These are phyloP conservation scores for Atta colombica DNA, from an alignment of 1,140 invertebrate species.

Conservation along the genomic window DNA sequence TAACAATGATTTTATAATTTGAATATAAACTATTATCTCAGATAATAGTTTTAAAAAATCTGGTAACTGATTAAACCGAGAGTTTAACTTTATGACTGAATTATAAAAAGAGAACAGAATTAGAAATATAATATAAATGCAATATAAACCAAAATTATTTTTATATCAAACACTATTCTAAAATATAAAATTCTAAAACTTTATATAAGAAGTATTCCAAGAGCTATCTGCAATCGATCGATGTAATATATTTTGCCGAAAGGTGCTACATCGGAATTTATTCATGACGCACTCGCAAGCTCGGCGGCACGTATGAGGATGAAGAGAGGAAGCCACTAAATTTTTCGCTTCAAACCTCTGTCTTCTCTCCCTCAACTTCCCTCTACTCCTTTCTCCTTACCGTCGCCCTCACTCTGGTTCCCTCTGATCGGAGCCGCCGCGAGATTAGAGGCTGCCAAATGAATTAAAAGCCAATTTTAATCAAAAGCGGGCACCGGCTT, in stretches of 20 bases:
- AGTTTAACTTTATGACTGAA: background rate
- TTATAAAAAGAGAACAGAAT: background rate
- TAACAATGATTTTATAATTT: no score
- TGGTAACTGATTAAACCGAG: no score
- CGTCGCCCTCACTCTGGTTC: conserved; percentile 53
- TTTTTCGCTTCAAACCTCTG: conserved; percentile 70
- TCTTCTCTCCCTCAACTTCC: conserved; percentile 65
- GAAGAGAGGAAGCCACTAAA: conserved; percentile 67
- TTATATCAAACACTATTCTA: background rate
- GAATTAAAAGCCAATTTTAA: conserved; percentile 87
- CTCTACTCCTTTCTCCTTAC: background rate
- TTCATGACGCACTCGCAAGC: conserved; percentile 65
- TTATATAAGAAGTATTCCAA: conserved; percentile 22
- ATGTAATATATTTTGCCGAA: conserved; percentile 44
- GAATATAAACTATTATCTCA: no score
- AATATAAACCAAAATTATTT: background rate
- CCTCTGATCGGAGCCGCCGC: conserved; percentile 77
- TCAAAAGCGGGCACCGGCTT: conserved; percentile 85
- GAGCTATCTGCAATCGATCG: conserved; percentile 38
- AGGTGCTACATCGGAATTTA: conserved; percentile 65
- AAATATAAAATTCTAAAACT: conserved; percentile 12
- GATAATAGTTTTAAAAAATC: no score
- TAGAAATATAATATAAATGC: background rate
- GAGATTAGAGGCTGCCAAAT: conserved; percentile 86
- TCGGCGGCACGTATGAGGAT: conserved; percentile 39